A percentile compares a stretch with the other conserved stretches of the same genome.
These are phyloP conservation scores for Percina caprodes DNA, from an alignment of 2,113 vertebrate species.

Conservation along the genomic window DNA sequence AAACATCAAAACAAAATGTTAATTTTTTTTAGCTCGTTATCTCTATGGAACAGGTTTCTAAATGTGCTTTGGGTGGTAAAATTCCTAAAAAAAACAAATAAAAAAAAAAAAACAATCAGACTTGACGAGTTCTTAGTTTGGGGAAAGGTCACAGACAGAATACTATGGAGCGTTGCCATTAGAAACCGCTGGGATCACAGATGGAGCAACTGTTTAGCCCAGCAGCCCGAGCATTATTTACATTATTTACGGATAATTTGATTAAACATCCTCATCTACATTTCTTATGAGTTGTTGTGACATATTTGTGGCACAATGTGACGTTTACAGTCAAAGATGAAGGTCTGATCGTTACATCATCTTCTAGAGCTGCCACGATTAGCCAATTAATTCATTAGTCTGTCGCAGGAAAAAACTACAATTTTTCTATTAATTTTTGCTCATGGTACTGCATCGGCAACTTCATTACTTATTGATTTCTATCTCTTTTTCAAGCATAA, in stretches of 20 bases:
- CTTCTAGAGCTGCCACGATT: no score
- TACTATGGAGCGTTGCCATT: background rate
- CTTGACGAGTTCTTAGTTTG: constrained; percentile 25
- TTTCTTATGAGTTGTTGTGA: background rate
- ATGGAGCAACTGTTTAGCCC: constrained; percentile 28
- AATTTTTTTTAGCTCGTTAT: constrained; percentile 28
- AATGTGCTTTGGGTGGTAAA: constrained; percentile 26
- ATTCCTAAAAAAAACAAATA: no score
- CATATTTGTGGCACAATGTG: no score
- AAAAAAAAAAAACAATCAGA: constrained; percentile 3
- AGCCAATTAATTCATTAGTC: no score
- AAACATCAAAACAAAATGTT: constrained; percentile 40
- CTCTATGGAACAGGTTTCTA: constrained; percentile 38
- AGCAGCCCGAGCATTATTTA: constrained; percentile 13
- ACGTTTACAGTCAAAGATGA: background rate
- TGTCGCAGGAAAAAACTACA: no score
- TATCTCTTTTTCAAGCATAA: background rate
- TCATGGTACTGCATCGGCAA: background rate
- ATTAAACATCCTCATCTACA: background rate
- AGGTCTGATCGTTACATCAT: background rate
- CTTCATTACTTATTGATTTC: background rate
- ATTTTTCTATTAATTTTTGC: background rate
- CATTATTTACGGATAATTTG: constrained; percentile 1
- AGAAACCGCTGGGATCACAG: constrained; percentile 38
- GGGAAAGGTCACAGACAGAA: constrained; percentile 57